Conservation (phyloP, 2,888 invertebrate species). For the Tetragnatha montana region DNA sequence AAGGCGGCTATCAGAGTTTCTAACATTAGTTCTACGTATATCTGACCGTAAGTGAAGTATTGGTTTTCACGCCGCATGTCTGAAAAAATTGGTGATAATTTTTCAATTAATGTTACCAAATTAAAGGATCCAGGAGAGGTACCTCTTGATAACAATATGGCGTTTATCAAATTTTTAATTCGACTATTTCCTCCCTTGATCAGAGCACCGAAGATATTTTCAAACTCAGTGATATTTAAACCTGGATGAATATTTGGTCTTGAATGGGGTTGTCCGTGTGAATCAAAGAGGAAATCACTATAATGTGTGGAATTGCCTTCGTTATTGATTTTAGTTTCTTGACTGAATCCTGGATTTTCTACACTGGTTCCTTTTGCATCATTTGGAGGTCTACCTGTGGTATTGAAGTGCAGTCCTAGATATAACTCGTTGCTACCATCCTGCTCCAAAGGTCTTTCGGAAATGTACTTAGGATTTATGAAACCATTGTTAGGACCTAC, state of each 20-base stretch:
- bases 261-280: neutral
- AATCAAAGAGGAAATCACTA: neutral
- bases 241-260: neutral
- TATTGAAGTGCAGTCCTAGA: neutral
- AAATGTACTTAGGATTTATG: neutral
- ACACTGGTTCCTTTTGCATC: constrained; percentile 14
- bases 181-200: neutral
- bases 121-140: constrained; percentile 1
- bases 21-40: constrained; percentile 24
- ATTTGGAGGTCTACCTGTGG: neutral
- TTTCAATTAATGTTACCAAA: constrained; percentile 5
- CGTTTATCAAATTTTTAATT: neutral
- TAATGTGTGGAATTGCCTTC: neutral
- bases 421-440: neutral
- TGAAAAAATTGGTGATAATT: constrained; percentile 5
- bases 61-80: constrained; percentile 27
- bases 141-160: constrained; percentile 20
- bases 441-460: neutral
- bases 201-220: constrained; percentile 16
- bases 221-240: constrained; percentile 8
- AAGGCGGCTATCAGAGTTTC: constrained; percentile 23
- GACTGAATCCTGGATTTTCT: neutral
- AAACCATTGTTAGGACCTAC: neutral
- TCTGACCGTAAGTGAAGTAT: constrained; percentile 16
- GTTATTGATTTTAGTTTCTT: neutral